Evolutionary conservation across 2,888 invertebrate species (phyloP).

Genomic region (Steromphala cineraria): DNA sequence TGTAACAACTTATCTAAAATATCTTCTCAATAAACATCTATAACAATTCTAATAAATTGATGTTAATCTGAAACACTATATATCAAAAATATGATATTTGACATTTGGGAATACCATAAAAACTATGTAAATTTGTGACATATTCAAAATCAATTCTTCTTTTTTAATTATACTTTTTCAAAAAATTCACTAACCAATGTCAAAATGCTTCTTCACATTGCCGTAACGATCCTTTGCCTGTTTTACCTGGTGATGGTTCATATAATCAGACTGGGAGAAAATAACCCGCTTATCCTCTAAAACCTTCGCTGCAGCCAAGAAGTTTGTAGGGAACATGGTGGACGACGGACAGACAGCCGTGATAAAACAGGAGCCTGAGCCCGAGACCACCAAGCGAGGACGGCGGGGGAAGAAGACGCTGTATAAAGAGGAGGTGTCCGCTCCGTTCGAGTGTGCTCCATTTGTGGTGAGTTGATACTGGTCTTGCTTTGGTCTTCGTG

Average conservation of each 20-base stretch:
- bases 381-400: constrained; percentile 6
- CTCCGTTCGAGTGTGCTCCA: constrained; percentile 31
- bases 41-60: too few relatives aligned
- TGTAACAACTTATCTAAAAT: too few relatives aligned
- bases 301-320: constrained; percentile 27
- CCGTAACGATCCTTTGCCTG: not conserved
- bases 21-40: too few relatives aligned
- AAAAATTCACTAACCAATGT: too few relatives aligned
- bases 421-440: constrained; percentile 20
- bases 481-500: not conserved
- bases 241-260: not conserved
- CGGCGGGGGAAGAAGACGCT: not conserved
- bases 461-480: constrained; percentile 18
- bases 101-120: too few relatives aligned
- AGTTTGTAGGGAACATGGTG: constrained; percentile 12
- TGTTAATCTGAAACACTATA: too few relatives aligned
- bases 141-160: too few relatives aligned
- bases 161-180: too few relatives aligned
- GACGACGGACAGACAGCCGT: not conserved
- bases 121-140: too few relatives aligned
- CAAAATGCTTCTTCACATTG: not conserved
- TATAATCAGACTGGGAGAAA: not conserved
- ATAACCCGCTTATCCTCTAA: not conserved
- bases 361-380: not conserved
- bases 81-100: too few relatives aligned